phyloP scores from a whole-genome alignment of 2,888 invertebrate species.

The Leptinotarsa rubiginosa region DNA sequence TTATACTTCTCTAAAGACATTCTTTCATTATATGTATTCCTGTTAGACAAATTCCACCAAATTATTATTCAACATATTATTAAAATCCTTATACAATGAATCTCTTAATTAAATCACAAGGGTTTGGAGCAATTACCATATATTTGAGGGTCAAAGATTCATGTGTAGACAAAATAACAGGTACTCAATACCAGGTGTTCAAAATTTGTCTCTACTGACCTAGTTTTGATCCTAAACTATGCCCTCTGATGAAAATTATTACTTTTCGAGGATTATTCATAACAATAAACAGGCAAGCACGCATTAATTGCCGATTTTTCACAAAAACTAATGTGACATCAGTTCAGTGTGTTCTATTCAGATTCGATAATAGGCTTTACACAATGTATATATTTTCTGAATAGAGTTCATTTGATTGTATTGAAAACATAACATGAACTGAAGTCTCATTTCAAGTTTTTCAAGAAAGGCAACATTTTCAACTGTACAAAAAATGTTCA shows the following conservation, averaged over 20 bases:
- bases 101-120: too few relatives aligned
- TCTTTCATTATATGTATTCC: too few relatives aligned
- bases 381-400: neutral
- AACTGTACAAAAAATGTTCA: slow-evolving; percentile 46
- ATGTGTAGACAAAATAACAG: neutral
- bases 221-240: slow-evolving; percentile 34
- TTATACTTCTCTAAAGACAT: too few relatives aligned
- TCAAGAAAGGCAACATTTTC: slow-evolving; percentile 17
- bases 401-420: neutral
- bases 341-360: slow-evolving; percentile 1
- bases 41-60: too few relatives aligned
- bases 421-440: neutral
- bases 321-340: slow-evolving; percentile 15
- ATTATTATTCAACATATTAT: too few relatives aligned
- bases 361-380: neutral
- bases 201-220: slow-evolving; percentile 40
- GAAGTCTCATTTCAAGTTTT: slow-evolving; percentile 6
- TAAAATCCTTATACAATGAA: too few relatives aligned
- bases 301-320: slow-evolving; percentile 26
- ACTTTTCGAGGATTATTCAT: slow-evolving; percentile 36
- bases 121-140: neutral
- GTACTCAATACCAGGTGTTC: slow-evolving; percentile 37
- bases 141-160: neutral
- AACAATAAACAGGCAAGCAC: slow-evolving; percentile 43
- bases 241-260: slow-evolving; percentile 36